Evolutionary conservation across 2,888 invertebrate species (phyloP).

Genomic region (Rapana venosa): DNA sequence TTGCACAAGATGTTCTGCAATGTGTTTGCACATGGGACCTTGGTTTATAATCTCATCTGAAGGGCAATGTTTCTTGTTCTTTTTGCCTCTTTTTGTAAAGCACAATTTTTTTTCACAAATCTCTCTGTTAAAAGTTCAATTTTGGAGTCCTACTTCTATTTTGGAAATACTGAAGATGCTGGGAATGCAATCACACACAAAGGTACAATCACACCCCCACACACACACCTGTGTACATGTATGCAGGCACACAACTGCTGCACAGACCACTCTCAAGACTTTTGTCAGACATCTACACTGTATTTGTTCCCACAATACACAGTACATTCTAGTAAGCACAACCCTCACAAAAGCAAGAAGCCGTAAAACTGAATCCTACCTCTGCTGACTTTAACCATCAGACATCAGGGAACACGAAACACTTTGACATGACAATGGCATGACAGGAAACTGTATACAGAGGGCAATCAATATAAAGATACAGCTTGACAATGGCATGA

Average conservation of each 20-base stretch:
- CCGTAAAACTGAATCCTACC: too few relatives aligned
- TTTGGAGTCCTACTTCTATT: too few relatives aligned
- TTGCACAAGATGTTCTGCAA: too few relatives aligned
- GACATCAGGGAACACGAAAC: too few relatives aligned
- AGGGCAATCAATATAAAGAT: too few relatives aligned
- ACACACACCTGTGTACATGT: background rate
- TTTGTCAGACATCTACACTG: background rate
- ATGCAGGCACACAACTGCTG: background rate
- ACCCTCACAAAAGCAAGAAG: background rate
- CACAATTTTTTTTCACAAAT: background rate
- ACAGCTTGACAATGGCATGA: background rate
- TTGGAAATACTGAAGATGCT: too few relatives aligned
- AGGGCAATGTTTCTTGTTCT: background rate
- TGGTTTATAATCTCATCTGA: background rate
- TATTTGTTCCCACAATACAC: constrained; percentile 3
- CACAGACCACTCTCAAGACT: background rate
- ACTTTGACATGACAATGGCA: too few relatives aligned
- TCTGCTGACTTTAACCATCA: too few relatives aligned
- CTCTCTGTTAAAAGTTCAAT: background rate
- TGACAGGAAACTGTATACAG: too few relatives aligned
- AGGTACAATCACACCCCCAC: background rate
- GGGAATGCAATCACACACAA: background rate
- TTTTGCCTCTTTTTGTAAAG: background rate
- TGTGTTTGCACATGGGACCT: too few relatives aligned
- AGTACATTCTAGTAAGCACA: background rate